phyloP scores from a whole-genome alignment of 2,113 vertebrate genomes.

The Crotalus horridus region DNA sequence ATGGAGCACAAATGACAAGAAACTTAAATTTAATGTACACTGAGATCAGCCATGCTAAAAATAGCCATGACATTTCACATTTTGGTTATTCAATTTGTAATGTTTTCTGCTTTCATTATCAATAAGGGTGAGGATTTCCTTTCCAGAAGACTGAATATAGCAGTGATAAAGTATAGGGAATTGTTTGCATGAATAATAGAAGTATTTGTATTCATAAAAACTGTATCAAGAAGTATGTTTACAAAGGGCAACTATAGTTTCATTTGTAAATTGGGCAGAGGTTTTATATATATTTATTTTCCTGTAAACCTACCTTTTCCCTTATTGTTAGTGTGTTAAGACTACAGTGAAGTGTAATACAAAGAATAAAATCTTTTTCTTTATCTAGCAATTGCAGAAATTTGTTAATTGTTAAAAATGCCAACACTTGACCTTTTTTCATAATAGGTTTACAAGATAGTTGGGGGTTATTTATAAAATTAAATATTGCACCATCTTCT shows the following conservation, averaged over 20 bases:
- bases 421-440: not conserved
- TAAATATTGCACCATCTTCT: not conserved
- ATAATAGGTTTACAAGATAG: not conserved
- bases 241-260: not conserved
- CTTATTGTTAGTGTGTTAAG: not conserved
- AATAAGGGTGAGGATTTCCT: conserved; percentile 1
- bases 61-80: not conserved
- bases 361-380: not conserved
- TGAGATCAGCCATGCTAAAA: not conserved
- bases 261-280: not conserved
- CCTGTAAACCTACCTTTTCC: not conserved
- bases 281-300: not conserved
- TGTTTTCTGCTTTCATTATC: conserved; percentile 1
- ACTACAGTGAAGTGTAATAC: not conserved
- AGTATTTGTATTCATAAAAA: conserved; percentile 14
- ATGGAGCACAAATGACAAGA: not conserved
- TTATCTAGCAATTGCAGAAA: not conserved
- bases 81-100: not conserved
- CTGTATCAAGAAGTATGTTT: not conserved
- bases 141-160: not conserved
- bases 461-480: not conserved
- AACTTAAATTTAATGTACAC: not conserved
- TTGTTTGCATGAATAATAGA: not conserved
- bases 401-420: not conserved
- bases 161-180: conserved; percentile 8